phyloP scores from a whole-genome alignment of 2,888 invertebrate genomes.

The Periphyllus acericola region DNA sequence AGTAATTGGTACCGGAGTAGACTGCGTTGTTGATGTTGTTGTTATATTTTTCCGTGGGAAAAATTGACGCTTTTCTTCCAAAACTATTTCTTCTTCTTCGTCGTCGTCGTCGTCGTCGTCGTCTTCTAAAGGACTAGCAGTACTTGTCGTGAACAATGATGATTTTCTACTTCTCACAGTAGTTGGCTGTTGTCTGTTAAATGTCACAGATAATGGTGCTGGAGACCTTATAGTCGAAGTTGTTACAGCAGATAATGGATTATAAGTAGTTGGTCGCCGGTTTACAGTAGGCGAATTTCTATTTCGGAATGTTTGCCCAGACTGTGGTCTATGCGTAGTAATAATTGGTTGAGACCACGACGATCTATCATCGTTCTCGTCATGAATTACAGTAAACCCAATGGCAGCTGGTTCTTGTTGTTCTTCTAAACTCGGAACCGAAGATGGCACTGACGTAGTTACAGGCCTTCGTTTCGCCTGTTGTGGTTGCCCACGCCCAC shows the following conservation, averaged over 20 bases:
- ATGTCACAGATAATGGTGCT: background rate
- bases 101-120: conserved; percentile 13
- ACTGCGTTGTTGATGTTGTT: background rate
- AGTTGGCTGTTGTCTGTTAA: conserved; percentile 25
- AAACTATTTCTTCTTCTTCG: background rate
- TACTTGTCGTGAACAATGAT: background rate
- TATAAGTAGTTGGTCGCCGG: conserved; percentile 40
- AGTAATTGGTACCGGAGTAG: conserved; percentile 29
- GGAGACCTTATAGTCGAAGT: background rate
- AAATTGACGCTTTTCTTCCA: conserved; percentile 38
- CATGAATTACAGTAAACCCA: conserved; percentile 45
- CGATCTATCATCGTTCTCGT: conserved; percentile 14
- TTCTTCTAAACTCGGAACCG: background rate
- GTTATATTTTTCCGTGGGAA: background rate
- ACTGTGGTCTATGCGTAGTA: conserved; percentile 44
- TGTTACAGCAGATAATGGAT: conserved; percentile 21
- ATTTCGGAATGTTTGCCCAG: conserved; percentile 25
- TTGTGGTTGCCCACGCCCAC: conserved; percentile 15
- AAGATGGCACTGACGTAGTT: conserved; percentile 5
- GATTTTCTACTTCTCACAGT: conserved; percentile 41
- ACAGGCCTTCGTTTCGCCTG: conserved; percentile 19
- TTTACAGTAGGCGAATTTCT: conserved; percentile 19
- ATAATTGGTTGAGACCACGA: conserved; percentile 50
- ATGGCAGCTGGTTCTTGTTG: conserved; percentile 35
- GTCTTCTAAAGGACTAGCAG: conserved; percentile 20